These are phyloP conservation scores for Chitala chitala DNA, from an alignment of 2,113 vertebrate genomes.

Conservation along the genomic window DNA sequence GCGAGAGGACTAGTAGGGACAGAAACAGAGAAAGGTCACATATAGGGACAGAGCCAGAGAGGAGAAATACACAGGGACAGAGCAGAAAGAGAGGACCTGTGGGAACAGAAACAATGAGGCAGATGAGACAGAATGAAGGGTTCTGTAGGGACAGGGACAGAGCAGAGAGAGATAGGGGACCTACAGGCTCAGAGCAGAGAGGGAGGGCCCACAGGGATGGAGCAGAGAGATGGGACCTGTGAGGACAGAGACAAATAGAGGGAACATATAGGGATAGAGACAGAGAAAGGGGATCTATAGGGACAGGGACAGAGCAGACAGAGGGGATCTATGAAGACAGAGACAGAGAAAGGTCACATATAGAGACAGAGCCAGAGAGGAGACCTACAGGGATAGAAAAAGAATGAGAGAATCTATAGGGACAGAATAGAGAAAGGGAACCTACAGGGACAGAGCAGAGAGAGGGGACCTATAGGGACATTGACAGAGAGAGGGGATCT, in stretches of 20 bases:
- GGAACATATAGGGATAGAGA: constrained; percentile 12
- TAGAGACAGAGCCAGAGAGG: constrained; percentile 29
- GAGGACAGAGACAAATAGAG: constrained; percentile 35
- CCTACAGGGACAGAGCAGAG: no score
- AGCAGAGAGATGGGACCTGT: constrained; percentile 41
- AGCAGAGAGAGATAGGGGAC: constrained; percentile 31
- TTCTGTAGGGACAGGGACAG: constrained; percentile 19
- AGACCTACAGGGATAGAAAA: constrained; percentile 44
- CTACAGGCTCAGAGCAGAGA: constrained; percentile 13
- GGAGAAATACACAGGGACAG: no score
- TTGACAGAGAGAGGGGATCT: constrained; percentile 26
- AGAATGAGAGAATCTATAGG: constrained; percentile 22
- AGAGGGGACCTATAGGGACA: constrained; percentile 45
- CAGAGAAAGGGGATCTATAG: constrained; percentile 37
- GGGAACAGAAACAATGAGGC: constrained; percentile 46
- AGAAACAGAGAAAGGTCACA: constrained; percentile 29
- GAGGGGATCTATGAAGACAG: constrained; percentile 10
- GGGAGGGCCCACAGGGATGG: no score
- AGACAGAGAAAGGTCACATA: no score
- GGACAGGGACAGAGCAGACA: constrained; percentile 41
- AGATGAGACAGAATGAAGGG: constrained; percentile 19
- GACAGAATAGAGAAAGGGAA: constrained; percentile 29
- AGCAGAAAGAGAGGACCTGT: constrained; percentile 41
- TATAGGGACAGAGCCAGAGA: constrained; percentile 13
- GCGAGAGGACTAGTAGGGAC: constrained; percentile 45